phyloP scores from a whole-genome alignment of 2,888 invertebrate species.

The Xanthorhoe spadicearia region DNA sequence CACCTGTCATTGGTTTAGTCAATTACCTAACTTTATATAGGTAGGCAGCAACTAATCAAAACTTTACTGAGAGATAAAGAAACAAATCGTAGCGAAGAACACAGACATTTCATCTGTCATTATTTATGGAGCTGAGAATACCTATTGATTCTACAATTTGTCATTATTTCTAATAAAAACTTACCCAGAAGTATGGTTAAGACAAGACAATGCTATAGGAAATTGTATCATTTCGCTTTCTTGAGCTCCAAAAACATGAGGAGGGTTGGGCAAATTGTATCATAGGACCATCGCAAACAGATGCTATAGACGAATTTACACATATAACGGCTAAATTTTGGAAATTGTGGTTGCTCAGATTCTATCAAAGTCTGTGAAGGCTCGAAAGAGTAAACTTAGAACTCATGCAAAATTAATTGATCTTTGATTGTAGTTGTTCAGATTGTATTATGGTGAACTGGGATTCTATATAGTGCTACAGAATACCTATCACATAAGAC shows the following conservation, averaged over 20 bases:
- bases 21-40: too few species aligned
- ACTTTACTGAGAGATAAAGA: too few species aligned
- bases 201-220: background rate
- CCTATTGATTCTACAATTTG: background rate
- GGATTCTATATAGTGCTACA: too few species aligned
- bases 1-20: too few species aligned
- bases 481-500: too few species aligned
- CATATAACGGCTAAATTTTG: conserved; percentile 3
- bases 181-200: background rate
- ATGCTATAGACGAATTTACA: background rate
- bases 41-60: too few species aligned
- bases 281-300: conserved; percentile 25
- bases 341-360: too few species aligned
- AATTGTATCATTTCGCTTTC: conserved; percentile 4
- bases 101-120: background rate
- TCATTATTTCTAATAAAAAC: background rate
- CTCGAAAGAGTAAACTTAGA: too few species aligned
- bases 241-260: conserved; percentile 23
- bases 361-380: too few species aligned
- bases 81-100: background rate
- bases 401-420: too few species aligned
- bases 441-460: too few species aligned
- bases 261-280: conserved; percentile 35
- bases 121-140: background rate
- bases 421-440: too few species aligned